phyloP scores from a whole-genome alignment of 23 tunicate species.

The Pegea sp. region DNA sequence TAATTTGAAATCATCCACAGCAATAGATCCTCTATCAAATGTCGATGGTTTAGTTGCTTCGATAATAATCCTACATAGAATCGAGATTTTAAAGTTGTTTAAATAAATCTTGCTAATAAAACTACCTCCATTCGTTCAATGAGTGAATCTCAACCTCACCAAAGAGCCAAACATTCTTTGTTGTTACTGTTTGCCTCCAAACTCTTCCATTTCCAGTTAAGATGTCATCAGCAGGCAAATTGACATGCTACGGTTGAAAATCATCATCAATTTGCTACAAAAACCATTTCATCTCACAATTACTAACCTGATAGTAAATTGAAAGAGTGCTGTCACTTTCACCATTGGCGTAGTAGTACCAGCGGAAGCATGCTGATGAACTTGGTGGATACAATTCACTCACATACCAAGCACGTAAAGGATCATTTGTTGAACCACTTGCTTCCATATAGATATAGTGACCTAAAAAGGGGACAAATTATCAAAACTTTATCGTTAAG shows the following conservation, averaged over 20 bases:
- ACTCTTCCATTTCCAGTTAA: slow-evolving; percentile 8
- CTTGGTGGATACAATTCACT: slow-evolving; percentile 67
- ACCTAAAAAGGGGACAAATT: slow-evolving; percentile 14
- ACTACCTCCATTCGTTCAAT: slow-evolving; percentile 56
- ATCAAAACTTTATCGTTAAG: too few relatives aligned
- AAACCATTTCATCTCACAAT: neutral
- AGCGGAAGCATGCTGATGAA: slow-evolving; percentile 45
- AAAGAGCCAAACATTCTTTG: slow-evolving; percentile 42
- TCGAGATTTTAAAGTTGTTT: neutral
- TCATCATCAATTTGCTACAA: neutral
- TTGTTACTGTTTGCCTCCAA: slow-evolving; percentile 31
- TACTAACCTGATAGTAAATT: slow-evolving; percentile 35
- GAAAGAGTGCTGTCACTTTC: slow-evolving; percentile 36
- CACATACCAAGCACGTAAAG: slow-evolving; percentile 15
- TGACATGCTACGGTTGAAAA: slow-evolving; percentile 28
- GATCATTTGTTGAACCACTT: slow-evolving; percentile 17
- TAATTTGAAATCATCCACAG: slow-evolving; percentile 49
- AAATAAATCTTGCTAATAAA: neutral
- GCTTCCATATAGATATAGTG: slow-evolving; percentile 53
- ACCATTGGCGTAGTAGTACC: slow-evolving; percentile 62
- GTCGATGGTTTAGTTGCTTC: slow-evolving; percentile 58
- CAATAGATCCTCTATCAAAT: slow-evolving; percentile 52
- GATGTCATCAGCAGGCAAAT: slow-evolving; percentile 7
- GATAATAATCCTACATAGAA: slow-evolving; percentile 22
- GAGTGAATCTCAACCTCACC: slow-evolving; percentile 39